These are phyloP conservation scores for Pristionchus maxplancki DNA, from an alignment of 2,888 invertebrate species.

Conservation along the genomic window DNA sequence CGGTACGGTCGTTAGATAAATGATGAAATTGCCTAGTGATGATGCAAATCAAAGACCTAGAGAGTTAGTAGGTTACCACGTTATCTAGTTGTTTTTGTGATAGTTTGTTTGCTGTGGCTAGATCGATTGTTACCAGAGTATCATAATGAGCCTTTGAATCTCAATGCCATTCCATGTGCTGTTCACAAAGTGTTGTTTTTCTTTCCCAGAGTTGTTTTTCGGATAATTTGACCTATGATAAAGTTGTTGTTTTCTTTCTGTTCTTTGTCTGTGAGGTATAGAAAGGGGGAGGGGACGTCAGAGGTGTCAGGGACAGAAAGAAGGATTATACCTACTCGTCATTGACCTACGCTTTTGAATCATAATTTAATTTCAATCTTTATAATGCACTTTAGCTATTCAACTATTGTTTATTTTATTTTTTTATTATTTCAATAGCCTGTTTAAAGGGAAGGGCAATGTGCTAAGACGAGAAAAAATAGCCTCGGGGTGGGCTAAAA, in stretches of 20 bases:
- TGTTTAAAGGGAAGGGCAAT: too few relatives aligned
- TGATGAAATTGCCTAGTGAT: slow-evolving; percentile 27
- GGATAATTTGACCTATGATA: neutral
- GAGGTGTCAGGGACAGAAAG: neutral
- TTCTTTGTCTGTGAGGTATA: neutral
- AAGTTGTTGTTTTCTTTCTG: neutral
- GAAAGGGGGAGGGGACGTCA: too few relatives aligned
- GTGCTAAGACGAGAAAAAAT: too few relatives aligned
- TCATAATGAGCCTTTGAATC: neutral
- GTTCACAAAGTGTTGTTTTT: neutral
- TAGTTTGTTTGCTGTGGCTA: neutral
- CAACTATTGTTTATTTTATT: too few relatives aligned
- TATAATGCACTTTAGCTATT: too few relatives aligned
- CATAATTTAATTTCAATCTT: too few relatives aligned
- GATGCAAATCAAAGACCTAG: too few relatives aligned
- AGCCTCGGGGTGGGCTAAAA: neutral
- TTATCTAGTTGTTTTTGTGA: neutral
- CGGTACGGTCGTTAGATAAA: slow-evolving; percentile 21
- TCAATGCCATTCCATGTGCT: neutral
- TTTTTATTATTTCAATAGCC: too few relatives aligned
- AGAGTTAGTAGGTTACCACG: neutral
- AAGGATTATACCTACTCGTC: too few relatives aligned
- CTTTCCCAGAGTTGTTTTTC: too few relatives aligned
- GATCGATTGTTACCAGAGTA: neutral
- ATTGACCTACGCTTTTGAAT: neutral